Percentiles rank a stretch among this genome's conserved stretches.
Evolutionary conservation across 2,113 vertebrate genomes (phyloP).

Genomic region (Erinaceus europaeus): DNA sequence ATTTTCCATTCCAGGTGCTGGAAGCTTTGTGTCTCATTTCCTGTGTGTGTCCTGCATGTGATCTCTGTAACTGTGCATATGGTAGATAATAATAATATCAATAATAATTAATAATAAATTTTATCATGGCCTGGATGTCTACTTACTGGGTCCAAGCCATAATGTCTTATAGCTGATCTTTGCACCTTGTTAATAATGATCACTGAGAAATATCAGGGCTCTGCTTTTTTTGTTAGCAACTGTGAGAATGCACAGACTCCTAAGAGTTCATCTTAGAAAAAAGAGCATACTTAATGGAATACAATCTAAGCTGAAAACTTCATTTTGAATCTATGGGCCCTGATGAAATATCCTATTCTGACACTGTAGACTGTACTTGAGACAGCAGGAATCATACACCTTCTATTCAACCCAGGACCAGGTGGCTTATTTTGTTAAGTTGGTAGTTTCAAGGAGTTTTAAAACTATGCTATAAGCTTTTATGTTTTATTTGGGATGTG

Average conservation of each 20-base stretch:
- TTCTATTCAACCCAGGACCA: no score
- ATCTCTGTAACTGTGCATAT: not conserved
- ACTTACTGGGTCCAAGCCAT: constrained; percentile 15
- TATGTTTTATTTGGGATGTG: constrained; percentile 50
- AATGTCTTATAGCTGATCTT: constrained; percentile 69
- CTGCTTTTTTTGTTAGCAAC: constrained; percentile 56
- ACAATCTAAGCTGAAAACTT: constrained; percentile 62
- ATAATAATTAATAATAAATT: no score
- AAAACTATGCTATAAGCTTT: constrained; percentile 64
- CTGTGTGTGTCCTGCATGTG: not conserved
- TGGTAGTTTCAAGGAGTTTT: constrained; percentile 67
- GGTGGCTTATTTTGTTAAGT: constrained; percentile 68
- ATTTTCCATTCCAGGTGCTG: not conserved
- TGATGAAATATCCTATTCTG: constrained; percentile 72
- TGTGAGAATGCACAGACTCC: constrained; percentile 52
- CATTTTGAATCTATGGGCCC: constrained; percentile 60
- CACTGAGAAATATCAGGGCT: constrained; percentile 53
- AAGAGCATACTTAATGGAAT: constrained; percentile 66
- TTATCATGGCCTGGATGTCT: constrained; percentile 17
- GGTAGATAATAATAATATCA: not conserved
- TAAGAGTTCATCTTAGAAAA: constrained; percentile 54
- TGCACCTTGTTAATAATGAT: constrained; percentile 74
- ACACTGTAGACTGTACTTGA: constrained; percentile 45
- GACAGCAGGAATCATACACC: constrained; percentile 56
- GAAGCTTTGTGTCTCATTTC: not conserved